phyloP scores from a whole-genome alignment of 2,113 vertebrate genomes.

The Pangasianodon hypophthalmus region DNA sequence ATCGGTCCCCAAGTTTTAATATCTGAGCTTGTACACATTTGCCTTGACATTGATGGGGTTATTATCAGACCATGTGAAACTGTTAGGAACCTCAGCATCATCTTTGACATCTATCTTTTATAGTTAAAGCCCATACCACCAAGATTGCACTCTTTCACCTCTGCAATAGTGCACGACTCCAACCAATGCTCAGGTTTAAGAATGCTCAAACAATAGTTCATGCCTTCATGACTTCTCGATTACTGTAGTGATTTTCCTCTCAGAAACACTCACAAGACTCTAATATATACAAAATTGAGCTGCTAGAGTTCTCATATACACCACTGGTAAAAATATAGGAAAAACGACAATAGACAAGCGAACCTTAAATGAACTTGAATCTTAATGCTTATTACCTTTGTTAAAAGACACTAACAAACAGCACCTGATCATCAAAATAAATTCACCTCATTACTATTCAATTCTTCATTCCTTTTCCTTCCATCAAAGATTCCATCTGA shows the following conservation, averaged over 20 bases:
- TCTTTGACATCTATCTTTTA: neutral
- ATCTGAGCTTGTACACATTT: neutral
- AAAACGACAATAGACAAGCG: neutral
- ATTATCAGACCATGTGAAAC: neutral
- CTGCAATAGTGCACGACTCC: neutral
- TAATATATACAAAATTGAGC: neutral
- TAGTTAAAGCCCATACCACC: neutral
- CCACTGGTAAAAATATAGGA: neutral
- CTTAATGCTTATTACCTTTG: neutral
- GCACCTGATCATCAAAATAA: neutral
- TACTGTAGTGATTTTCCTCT: neutral
- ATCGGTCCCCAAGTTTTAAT: neutral
- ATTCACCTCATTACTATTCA: neutral
- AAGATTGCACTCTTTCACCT: neutral
- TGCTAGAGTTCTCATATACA: neutral
- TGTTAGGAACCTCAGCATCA: neutral
- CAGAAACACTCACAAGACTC: neutral
- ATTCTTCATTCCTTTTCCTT: neutral
- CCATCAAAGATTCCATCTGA: neutral
- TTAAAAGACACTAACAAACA: neutral
- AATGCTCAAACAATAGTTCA: neutral
- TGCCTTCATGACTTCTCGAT: neutral
- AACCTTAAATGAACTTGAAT: neutral
- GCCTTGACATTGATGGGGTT: neutral
- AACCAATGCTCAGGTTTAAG: neutral